phyloP scores from a whole-genome alignment of 1,140 invertebrate species.

The Aphaenogaster ashmeadi region DNA sequence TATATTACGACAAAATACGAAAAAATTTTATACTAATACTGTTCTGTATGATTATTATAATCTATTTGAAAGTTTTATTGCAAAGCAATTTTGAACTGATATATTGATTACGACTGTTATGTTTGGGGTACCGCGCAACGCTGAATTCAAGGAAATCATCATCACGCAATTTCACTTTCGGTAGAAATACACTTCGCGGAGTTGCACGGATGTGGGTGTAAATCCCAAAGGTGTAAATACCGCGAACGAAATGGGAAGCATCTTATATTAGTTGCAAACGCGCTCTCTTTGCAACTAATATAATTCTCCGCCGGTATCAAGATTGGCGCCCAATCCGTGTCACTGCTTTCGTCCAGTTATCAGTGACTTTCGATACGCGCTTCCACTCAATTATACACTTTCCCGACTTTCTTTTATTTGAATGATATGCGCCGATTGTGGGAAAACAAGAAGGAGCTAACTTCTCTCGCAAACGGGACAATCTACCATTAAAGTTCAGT shows the following conservation, averaged over 20 bases:
- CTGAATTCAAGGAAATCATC: background rate
- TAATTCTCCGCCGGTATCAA: background rate
- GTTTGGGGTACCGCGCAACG: too few relatives aligned
- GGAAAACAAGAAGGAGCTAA: background rate
- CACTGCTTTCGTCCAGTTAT: conserved; percentile 46
- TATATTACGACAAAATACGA: background rate
- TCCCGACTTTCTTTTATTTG: conserved; percentile 68
- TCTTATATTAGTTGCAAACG: background rate
- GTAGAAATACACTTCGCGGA: background rate
- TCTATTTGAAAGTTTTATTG: background rate
- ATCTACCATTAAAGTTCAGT: conserved; percentile 2
- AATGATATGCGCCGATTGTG: background rate
- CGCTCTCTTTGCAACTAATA: background rate
- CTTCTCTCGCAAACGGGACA: background rate
- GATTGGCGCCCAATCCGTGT: background rate
- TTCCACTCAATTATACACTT: conserved; percentile 62
- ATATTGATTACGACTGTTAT: too few relatives aligned
- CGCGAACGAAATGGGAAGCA: background rate
- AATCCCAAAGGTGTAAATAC: background rate
- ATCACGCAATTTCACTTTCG: conserved; percentile 33
- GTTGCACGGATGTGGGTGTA: background rate
- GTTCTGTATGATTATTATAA: background rate
- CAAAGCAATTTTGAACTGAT: background rate
- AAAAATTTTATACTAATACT: background rate
- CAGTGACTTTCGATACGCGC: conserved; percentile 48